Evolutionary conservation across 2,797 vertebrate genomes (phyloP).

Genomic region (Phoebastria nigripes): DNA sequence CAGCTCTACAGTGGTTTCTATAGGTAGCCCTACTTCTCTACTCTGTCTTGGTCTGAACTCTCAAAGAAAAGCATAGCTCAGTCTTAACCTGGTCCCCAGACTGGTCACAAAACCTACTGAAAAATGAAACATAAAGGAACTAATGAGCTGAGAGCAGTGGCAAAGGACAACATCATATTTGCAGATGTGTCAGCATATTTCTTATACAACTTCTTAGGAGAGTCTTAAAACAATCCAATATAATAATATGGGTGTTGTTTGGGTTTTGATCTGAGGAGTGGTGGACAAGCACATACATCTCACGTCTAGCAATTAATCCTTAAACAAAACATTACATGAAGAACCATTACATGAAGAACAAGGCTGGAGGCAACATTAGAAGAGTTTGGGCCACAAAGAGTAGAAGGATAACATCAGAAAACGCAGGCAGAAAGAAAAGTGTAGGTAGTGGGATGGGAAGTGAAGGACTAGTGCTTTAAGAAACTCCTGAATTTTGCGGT

Average conservation of each 20-base stretch:
- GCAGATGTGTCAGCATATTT: neutral
- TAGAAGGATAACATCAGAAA: neutral
- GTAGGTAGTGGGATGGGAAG: neutral
- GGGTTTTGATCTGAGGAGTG: neutral
- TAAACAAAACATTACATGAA: neutral
- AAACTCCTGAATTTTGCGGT: neutral
- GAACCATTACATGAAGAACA: neutral
- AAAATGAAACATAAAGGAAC: neutral
- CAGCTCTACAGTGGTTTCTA: neutral
- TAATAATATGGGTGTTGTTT: fast-evolving
- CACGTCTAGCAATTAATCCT: neutral
- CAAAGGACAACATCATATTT: neutral
- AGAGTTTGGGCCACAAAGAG: neutral
- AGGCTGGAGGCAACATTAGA: neutral
- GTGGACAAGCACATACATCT: neutral
- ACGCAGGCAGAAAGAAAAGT: neutral
- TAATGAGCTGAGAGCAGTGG: neutral
- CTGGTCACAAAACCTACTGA: neutral
- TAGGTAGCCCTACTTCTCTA: neutral
- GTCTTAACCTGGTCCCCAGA: neutral
- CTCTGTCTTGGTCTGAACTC: neutral
- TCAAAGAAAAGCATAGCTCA: neutral
- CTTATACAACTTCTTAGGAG: neutral
- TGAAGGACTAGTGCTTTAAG: neutral
- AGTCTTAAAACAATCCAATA: neutral